Evolutionary conservation across 1,140 invertebrate genomes (phyloP), one percentile per base, ranked within the genome.

Genomic region (Cryptotermes secundus): DNA sequence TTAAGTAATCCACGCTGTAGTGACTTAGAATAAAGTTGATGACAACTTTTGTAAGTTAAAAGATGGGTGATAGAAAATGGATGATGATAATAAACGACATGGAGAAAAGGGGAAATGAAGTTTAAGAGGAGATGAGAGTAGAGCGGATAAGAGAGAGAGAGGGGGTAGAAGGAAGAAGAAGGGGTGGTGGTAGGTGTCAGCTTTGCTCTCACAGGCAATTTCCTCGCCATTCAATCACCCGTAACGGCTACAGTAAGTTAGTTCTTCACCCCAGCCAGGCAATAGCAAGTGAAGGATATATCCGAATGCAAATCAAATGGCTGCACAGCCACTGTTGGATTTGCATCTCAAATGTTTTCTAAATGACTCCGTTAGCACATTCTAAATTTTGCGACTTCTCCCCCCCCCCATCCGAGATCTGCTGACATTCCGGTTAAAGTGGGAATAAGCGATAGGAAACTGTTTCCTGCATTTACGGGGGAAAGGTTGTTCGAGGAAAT

Each of bases 331-430:
- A 72, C 59, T 72, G 80, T n/a, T 45, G 80, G 80, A 81, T 81
- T 81, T 81, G 80, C 80, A 81, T 81, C 42, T 81, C 34, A 81
- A 81, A 81, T 81, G 80, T 35, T 81, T 81, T 81, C 31, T 38
- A 81, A 81, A 81, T 81, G 80, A 45, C 80, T 81, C 80, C 80
- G 80, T 81, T 81, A 81, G 80, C 80, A 81, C 80, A 81, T 81
- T 81, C 80, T 81, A 81, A 81, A 81, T 81, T 72, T 26, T 72
- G 59, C 31, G 45, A 14, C 16, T 45, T 16, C 45, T 45, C 16
- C 16, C 26, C n/a, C 12, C 12, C 6, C 7, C 16, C 59, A 7
- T 72, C 59, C 26, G 4, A 72, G 59, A 72, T 31, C 59, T 72
- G 59, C 59, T 72, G 59, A 72, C 59, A 72, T 26, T 72, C 59